Percentiles rank a stretch among this genome's conserved stretches.
Conservation (phyloP, 2,888 invertebrate genomes). For the Platycnemis pennipes region DNA sequence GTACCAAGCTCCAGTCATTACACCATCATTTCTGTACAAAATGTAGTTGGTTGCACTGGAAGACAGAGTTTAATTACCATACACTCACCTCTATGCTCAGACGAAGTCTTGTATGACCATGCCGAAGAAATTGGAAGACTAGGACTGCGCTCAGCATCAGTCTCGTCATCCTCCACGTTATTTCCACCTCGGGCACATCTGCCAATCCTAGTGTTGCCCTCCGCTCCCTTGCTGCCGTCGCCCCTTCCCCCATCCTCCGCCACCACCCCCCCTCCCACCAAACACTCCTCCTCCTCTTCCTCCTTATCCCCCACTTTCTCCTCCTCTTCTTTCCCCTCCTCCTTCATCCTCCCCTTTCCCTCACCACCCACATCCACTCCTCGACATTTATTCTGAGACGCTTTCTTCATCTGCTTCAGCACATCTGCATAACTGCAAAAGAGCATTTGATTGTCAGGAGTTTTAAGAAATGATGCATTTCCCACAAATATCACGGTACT, state of each 20-base stretch:
- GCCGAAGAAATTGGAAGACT: constrained; percentile 13
- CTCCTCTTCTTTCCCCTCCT: constrained; percentile 44
- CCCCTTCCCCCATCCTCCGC: neutral
- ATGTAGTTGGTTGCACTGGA: no score
- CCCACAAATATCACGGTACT: no score
- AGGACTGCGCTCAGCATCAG: constrained; percentile 27
- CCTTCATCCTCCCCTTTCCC: constrained; percentile 27
- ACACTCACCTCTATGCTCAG: constrained; percentile 4
- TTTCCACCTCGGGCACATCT: neutral
- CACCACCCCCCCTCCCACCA: neutral
- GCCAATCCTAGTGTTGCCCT: neutral
- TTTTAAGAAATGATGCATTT: no score
- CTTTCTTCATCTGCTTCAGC: constrained; percentile 81
- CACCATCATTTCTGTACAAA: no score
- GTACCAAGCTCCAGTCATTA: no score
- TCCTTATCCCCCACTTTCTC: constrained; percentile 21
- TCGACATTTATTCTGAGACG: constrained; percentile 72
- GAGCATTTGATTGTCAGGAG: no score
- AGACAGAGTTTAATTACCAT: no score
- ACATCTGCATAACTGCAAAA: constrained; percentile 86
- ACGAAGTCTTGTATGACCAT: constrained; percentile 46
- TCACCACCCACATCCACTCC: neutral
- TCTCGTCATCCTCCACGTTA: constrained; percentile 15
- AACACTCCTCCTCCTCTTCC: constrained; percentile 37
- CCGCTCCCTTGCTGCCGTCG: neutral